Evolutionary conservation across 2,797 vertebrate species (phyloP), one percentile per base, ranked within the genome.

Genomic region (Sebastes paucispinis): DNA sequence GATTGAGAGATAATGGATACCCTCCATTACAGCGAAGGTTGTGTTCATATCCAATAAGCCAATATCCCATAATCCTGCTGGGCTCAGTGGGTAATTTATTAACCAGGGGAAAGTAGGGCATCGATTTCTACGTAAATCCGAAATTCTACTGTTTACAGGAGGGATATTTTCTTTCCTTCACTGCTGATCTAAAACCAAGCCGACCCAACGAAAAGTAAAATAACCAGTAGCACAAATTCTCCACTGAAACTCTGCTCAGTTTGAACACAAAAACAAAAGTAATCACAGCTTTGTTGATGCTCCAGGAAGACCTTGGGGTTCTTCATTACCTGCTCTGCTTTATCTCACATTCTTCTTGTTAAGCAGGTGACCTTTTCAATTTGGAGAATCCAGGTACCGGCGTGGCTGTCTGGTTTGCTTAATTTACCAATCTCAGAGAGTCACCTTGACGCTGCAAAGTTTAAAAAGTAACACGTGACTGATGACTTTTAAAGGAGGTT

Each of bases 1-100:
- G 88, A 87, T 89, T 81, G 90, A 85, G 80, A 87, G 85, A 90
- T 93, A 93, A 89, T 87, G 81, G 81, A 88, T 77, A 80, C 80
- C 83, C 84, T 89, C 91, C 73, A 88, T 91, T 90, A 91, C 77
- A 1, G 75, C 27, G 68, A 88, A 79, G 88, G 80, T 83, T 81
- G 83, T 81, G 73, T 81, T 87, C 82, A 82, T 73, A 85, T 74
- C 77, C 85, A 88, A 88, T 90, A 87, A 87, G 60, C 83, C 80
- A 59, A 83, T 72, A 80, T 75, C 66, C 88, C 55, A 78, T 91
- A 92, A 94, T 89, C 87, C 84, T 29, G 59, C 85, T 73, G 67
- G 58, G 73, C 71, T 83, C 47, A 25, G 54, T 24, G 81, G 75
- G 73, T 88, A 55, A 89, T 90, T 88, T 88, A 57, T 77, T 60